phyloP scores from a whole-genome alignment of 2,797 vertebrate genomes.

The Anguilla anguilla region DNA sequence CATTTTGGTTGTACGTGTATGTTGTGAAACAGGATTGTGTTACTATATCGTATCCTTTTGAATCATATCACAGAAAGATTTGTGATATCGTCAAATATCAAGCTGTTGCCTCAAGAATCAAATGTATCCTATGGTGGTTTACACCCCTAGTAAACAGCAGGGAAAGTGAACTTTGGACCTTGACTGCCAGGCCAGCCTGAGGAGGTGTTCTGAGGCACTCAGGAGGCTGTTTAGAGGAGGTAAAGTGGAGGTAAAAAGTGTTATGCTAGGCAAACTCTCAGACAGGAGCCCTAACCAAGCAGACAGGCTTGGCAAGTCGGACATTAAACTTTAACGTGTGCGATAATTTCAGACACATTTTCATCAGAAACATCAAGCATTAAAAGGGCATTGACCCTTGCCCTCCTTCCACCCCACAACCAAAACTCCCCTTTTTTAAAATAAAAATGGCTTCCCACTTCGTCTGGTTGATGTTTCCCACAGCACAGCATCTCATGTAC shows the following conservation, averaged over 20 bases:
- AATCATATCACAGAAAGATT: too few relatives aligned
- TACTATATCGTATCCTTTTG: too few relatives aligned
- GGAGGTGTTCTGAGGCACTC: background rate
- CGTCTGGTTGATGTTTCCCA: background rate
- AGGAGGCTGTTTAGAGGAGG: background rate
- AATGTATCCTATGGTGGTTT: too few relatives aligned
- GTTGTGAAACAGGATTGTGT: too few relatives aligned
- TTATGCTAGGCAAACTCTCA: background rate
- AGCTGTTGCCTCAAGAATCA: too few relatives aligned
- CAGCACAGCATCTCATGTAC: constrained; percentile 63
- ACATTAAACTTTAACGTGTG: background rate
- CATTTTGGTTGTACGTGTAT: too few relatives aligned
- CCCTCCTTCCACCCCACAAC: background rate
- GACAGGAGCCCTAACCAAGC: background rate
- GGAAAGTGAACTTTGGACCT: too few relatives aligned
- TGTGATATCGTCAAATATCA: too few relatives aligned
- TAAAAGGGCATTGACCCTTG: background rate
- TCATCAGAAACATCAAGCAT: background rate
- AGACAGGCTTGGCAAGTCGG: background rate
- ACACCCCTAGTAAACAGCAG: too few relatives aligned
- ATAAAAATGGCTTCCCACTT: too few relatives aligned
- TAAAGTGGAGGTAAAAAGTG: too few relatives aligned
- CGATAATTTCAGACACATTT: background rate
- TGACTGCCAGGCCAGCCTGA: background rate
- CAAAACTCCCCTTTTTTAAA: background rate